Conservation (phyloP, 2,888 invertebrate species). For the Oligia strigilis region DNA sequence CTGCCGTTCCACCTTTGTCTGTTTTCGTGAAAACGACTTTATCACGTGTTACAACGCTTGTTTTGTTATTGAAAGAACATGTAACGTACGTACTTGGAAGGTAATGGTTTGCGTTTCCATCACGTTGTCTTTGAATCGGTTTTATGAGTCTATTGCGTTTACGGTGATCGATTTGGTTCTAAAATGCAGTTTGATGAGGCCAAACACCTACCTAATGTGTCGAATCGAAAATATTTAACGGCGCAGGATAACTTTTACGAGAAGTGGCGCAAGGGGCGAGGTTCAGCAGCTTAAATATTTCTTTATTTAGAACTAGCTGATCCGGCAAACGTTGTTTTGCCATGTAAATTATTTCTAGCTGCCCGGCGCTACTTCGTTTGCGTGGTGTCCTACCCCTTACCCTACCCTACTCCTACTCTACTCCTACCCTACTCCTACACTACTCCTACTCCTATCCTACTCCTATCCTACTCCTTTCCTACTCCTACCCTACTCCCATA, state of each 20-base stretch:
- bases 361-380: too few species aligned
- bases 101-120: constrained; percentile 59
- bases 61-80: constrained; percentile 71
- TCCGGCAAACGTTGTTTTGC: too few species aligned
- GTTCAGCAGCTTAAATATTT: not conserved
- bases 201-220: not conserved
- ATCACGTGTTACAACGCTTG: constrained; percentile 69
- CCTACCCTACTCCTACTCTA: too few species aligned
- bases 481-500: too few species aligned
- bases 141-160: constrained; percentile 53
- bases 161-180: constrained; percentile 37
- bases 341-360: too few species aligned
- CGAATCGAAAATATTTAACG: not conserved
- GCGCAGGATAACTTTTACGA: not conserved
- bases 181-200: not conserved
- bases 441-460: too few species aligned
- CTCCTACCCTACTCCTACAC: too few species aligned
- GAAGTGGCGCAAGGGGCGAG: not conserved
- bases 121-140: constrained; percentile 61
- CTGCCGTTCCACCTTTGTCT: constrained; percentile 71
- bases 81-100: constrained; percentile 64
- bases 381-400: too few species aligned
- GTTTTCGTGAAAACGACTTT: constrained; percentile 73
- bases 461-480: too few species aligned
- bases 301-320: too few species aligned